Conservation (phyloP, 1,140 invertebrate genomes). For the Centruroides vittatus region DNA sequence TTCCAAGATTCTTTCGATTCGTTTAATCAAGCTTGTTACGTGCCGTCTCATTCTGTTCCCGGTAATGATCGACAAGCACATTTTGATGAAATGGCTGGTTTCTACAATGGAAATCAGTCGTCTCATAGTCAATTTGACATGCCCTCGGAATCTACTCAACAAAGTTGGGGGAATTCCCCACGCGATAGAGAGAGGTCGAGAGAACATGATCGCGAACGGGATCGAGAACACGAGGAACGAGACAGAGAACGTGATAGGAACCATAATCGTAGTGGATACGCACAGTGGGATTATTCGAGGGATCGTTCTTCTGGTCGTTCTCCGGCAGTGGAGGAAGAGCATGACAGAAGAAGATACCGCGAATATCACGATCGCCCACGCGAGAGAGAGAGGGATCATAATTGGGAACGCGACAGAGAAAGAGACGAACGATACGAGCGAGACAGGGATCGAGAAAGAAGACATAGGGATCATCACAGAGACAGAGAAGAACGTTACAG, state of each 20-base stretch:
- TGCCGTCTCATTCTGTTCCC: conserved; percentile 4
- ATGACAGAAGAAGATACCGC: conserved; percentile 9
- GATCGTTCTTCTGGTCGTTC: conserved; percentile 4
- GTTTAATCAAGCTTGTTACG: conserved; percentile 10
- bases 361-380: conserved; percentile 1
- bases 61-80: conserved; percentile 6
- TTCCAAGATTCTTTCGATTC: conserved; percentile 4
- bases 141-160: conserved; percentile 10
- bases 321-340: conserved; percentile 5
- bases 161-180: conserved; percentile 13
- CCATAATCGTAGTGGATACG: background rate
- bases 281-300: background rate
- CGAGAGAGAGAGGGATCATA: conserved; percentile 12
- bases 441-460: conserved; percentile 19
- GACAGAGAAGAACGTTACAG: conserved; percentile 14
- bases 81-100: conserved; percentile 9
- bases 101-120: conserved; percentile 1
- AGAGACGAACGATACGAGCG: conserved; percentile 10
- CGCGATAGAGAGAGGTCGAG: conserved; percentile 10
- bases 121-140: background rate
- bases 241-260: conserved; percentile 1
- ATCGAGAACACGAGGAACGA: conserved; percentile 9
- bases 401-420: conserved; percentile 14
- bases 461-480: conserved; percentile 17
- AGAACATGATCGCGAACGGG: conserved; percentile 7